These are phyloP conservation scores for Pheosia tremula DNA, from an alignment of 2,888 invertebrate species.

Conservation along the genomic window DNA sequence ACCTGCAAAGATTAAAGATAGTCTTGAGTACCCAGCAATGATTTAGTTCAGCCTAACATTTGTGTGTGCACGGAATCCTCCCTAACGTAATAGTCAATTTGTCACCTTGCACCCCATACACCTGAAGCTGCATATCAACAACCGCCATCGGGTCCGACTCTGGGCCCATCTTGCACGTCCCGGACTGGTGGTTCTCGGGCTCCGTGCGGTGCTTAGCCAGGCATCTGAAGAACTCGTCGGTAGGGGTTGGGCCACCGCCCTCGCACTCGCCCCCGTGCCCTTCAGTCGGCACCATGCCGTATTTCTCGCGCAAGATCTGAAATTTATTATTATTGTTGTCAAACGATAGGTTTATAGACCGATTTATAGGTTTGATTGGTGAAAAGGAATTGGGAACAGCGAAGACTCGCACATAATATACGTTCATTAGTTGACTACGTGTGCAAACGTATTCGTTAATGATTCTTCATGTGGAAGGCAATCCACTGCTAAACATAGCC, in stretches of 20 bases:
- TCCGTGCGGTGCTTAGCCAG: slow-evolving; percentile 88
- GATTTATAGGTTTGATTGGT: no score
- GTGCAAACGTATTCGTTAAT: no score
- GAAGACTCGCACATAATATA: no score
- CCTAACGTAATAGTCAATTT: not conserved
- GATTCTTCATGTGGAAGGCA: no score
- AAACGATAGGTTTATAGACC: no score
- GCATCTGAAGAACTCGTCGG: slow-evolving; percentile 91
- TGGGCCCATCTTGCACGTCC: slow-evolving; percentile 93
- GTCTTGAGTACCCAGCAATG: no score
- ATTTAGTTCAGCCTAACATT: no score
- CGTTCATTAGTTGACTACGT: no score
- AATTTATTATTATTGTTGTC: not conserved
- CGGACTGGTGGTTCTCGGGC: slow-evolving; percentile 93
- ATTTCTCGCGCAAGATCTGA: slow-evolving; percentile 81
- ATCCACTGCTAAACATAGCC: no score
- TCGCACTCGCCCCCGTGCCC: slow-evolving; percentile 80
- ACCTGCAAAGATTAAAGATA: slow-evolving; percentile 52
- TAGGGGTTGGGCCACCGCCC: slow-evolving; percentile 71
- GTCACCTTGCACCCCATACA: slow-evolving; percentile 86
- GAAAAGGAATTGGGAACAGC: no score
- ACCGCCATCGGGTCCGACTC: slow-evolving; percentile 88
- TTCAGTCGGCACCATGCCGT: slow-evolving; percentile 79
- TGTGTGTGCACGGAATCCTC: no score
- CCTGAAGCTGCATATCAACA: slow-evolving; percentile 87